These are phyloP conservation scores for Phycodurus eques DNA, from an alignment of 2,113 vertebrate genomes.

Conservation along the genomic window DNA sequence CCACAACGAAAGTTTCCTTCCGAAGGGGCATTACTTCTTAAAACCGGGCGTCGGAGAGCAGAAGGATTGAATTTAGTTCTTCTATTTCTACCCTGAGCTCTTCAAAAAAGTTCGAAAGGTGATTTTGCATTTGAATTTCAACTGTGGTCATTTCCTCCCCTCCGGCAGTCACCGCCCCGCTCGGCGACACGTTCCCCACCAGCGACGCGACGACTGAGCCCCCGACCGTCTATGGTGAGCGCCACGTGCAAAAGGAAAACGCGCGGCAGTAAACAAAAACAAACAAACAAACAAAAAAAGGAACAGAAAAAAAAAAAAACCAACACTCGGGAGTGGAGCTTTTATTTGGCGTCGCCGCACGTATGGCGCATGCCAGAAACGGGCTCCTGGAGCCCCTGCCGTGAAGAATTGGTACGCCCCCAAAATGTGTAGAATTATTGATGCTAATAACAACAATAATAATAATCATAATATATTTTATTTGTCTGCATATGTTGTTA, in stretches of 20 bases:
- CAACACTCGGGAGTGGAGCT: no score
- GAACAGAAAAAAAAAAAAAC: not conserved
- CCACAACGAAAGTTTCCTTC: not conserved
- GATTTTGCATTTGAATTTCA: not conserved
- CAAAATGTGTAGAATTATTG: no score
- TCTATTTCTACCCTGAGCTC: not conserved
- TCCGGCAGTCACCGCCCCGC: not conserved
- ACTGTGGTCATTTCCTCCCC: not conserved
- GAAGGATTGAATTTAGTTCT: not conserved
- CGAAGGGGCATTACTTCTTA: no score
- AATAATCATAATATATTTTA: no score
- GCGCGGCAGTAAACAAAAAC: not conserved
- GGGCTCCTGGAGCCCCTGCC: no score
- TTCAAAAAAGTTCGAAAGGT: not conserved
- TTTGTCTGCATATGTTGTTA: no score
- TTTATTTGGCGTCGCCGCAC: no score
- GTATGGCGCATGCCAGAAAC: no score
- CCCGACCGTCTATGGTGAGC: not conserved
- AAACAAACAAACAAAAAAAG: no score
- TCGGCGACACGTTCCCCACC: not conserved
- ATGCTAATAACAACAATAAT: no score
- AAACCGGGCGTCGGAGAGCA: no score
- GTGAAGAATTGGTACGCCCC: no score
- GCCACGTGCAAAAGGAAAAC: not conserved
- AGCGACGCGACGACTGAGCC: not conserved